A percentile compares a stretch with the other conserved stretches of the same genome.
Conservation (phyloP, 2,888 invertebrate species). For the Tromatobia lineatoria region DNA sequence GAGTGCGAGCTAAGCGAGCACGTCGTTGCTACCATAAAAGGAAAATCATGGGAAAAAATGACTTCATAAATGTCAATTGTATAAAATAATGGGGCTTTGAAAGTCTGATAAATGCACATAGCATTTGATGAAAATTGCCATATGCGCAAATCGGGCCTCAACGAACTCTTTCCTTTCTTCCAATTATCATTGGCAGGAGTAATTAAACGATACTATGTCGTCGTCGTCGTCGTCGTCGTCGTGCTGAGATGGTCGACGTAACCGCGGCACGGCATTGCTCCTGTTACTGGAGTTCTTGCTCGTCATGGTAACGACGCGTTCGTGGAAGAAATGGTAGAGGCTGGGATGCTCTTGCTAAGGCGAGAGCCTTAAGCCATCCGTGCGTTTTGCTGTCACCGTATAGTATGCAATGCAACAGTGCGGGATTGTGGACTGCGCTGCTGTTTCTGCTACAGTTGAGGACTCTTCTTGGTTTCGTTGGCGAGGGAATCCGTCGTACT, state of each 20-base stretch:
- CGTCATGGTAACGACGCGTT: conserved; percentile 80
- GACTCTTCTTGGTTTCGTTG: conserved; percentile 42
- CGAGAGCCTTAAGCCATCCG: conserved; percentile 61
- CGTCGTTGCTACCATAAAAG: too few relatives aligned
- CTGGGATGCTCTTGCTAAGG: conserved; percentile 65
- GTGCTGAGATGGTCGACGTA: conserved; percentile 73
- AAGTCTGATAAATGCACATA: neutral
- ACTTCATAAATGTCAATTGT: neutral
- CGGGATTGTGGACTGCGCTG: conserved; percentile 46
- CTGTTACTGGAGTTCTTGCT: conserved; percentile 73
- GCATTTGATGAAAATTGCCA: neutral
- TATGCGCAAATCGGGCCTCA: conserved; percentile 29
- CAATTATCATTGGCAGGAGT: conserved; percentile 76
- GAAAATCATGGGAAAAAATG: too few relatives aligned
- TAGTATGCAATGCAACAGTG: conserved; percentile 53
- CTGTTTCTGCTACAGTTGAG: conserved; percentile 60
- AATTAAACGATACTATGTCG: conserved; percentile 76
- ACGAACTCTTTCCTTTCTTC: conserved; percentile 35
- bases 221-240: conserved; percentile 54
- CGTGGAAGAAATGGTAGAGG: conserved; percentile 82
- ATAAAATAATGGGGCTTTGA: neutral
- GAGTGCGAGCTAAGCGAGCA: too few relatives aligned
- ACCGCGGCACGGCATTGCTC: conserved; percentile 66
- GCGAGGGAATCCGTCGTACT: conserved; percentile 67
- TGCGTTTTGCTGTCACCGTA: conserved; percentile 67